Evolutionary conservation across 2,888 invertebrate species (phyloP).

Genomic region (Elegia similella): DNA sequence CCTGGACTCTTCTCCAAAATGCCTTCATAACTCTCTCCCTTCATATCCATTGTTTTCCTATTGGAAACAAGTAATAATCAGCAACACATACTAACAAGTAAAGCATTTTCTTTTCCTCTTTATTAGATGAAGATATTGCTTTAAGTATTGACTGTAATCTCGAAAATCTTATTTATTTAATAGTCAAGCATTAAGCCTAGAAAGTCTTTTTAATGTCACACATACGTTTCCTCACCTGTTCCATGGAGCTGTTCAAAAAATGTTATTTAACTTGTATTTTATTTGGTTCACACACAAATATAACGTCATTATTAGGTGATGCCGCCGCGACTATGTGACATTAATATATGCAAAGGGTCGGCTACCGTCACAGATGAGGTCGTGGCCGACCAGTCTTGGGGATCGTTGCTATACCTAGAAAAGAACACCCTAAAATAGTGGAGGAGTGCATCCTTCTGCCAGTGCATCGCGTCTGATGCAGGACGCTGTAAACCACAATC

Average conservation of each 20-base stretch:
- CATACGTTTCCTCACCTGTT: conserved; percentile 79
- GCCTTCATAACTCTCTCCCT: conserved; percentile 89
- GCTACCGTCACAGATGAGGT: conserved; percentile 67
- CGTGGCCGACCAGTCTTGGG: conserved; percentile 63
- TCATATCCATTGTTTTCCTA: conserved; percentile 90
- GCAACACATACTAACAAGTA: conserved; percentile 41
- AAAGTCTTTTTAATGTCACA: conserved; percentile 60
- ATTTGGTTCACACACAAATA: conserved; percentile 77
- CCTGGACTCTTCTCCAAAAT: conserved; percentile 91
- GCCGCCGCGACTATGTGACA: conserved; percentile 73
- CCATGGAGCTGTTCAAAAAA: conserved; percentile 80
- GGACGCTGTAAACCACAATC: conserved; percentile 43
- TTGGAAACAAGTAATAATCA: conserved; percentile 24
- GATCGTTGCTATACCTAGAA: conserved; percentile 74
- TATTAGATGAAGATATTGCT: conserved; percentile 49
- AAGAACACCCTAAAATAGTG: conserved; percentile 79
- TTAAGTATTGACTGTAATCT: conserved; percentile 42
- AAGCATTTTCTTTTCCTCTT: conserved; percentile 40
- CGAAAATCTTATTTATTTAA: conserved; percentile 47
- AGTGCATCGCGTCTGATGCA: conserved; percentile 38
- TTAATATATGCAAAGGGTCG: conserved; percentile 73
- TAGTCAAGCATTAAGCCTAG: conserved; percentile 52
- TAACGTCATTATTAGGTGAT: conserved; percentile 74
- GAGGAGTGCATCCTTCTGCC: conserved; percentile 48
- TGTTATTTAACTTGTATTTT: conserved; percentile 73